Base-by-base conservation (phyloP, 2,797 vertebrate genomes). In the Sebastes flavidus region DNA sequence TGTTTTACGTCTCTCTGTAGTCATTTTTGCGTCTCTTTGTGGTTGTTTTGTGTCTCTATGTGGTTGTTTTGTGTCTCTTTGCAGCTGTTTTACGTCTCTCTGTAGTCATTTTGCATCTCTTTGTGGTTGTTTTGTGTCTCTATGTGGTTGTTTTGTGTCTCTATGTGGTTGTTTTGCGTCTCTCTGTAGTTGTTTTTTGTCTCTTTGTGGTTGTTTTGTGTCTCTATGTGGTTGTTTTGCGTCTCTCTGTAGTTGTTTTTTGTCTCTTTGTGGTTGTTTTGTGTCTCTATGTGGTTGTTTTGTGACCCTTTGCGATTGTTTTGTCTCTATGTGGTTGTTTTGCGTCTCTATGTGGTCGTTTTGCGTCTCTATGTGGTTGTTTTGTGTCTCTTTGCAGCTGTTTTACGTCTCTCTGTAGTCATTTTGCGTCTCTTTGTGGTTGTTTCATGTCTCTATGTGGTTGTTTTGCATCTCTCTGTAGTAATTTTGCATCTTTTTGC, bases 311-410 rank as follows among this genome's bases (percentile, higher is more conserved):
- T 11, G 34, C 12, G 4, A 11, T 36, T 11, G 32, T 11, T 4
- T 36, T 36, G 14, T 7, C 38, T 7, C 38, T 36, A 0, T 36
- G 34, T 0, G 0, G 2, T 0, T 12, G 11, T 36, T 36, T 36
- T 12, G 11, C 0, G 0, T 34, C 38, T 42, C 38, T 42, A 0
- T 14, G 38, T 42, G 0, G 14, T 42, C 0, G 0, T 38, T 38
- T 42, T 42, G 38, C 1, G 0, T 38, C 38, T 42, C 0, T 42
- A 0, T 42, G 38, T 42, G 38, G 38, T 42, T 0, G 38, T 42
- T 42, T 16, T 6, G 38, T 1, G 3, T 46, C 14, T 42, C 22
- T 24, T 24, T 24, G 22, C 22, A 24, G 22, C 22, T 0, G 38
- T 42, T 42, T 16, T 6, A 13, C 1, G 3, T 46, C 14, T 42